These are phyloP conservation scores for Agrotis clavis DNA, from an alignment of 2,888 invertebrate species.

Conservation along the genomic window DNA sequence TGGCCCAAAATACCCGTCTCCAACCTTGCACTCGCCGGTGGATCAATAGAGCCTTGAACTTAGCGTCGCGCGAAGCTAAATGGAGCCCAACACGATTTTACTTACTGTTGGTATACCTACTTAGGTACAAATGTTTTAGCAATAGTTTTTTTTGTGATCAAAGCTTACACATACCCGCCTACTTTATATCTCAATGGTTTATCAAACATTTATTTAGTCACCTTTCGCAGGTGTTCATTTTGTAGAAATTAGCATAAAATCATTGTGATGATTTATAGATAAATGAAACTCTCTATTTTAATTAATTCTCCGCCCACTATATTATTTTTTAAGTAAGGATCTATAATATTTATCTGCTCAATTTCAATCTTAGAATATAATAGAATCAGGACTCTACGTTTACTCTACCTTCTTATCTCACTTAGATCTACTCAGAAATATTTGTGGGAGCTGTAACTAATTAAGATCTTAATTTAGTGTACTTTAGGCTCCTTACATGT, in stretches of 20 bases:
- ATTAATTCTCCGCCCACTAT: neutral
- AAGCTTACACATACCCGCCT: neutral
- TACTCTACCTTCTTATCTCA: constrained; percentile 8
- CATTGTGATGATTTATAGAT: constrained; percentile 2
- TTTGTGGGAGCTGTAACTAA: constrained; percentile 4
- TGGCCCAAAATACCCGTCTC: constrained; percentile 69
- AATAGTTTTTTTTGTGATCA: constrained; percentile 1
- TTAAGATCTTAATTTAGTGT: constrained; percentile 29
- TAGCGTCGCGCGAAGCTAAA: constrained; percentile 62
- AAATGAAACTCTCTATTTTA: neutral
- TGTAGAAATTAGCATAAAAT: constrained; percentile 1
- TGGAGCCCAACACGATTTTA: constrained; percentile 18
- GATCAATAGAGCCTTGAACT: constrained; percentile 90
- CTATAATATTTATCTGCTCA: constrained; percentile 1
- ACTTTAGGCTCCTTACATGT: constrained; percentile 24
- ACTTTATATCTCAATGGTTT: neutral
- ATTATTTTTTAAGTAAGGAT: neutral
- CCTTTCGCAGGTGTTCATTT: neutral
- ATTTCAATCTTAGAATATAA: constrained; percentile 18
- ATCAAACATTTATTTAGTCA: neutral
- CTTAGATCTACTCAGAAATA: constrained; percentile 26
- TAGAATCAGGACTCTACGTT: constrained; percentile 10
- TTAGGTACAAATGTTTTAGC: constrained; percentile 1
- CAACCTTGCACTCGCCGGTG: constrained; percentile 80
- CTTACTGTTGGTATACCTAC: constrained; percentile 17